Evolutionary conservation across 2,797 vertebrate species (phyloP), one percentile per base, ranked within the genome.

Genomic region (Tenualosa thibaudeaui): DNA sequence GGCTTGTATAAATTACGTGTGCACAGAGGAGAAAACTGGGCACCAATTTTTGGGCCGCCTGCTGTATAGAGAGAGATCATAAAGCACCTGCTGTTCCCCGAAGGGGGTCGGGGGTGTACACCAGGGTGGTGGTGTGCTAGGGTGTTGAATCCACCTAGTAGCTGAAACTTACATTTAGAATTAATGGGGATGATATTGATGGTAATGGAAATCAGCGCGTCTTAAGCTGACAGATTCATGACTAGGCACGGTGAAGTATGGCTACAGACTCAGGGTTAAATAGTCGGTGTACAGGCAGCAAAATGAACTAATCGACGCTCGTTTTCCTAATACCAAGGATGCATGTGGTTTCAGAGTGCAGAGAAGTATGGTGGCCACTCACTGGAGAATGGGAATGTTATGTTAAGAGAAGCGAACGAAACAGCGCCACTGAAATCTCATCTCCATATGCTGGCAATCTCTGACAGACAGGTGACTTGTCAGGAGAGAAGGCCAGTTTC

Each of bases 1-100:
- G 81, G 84, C 83, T 87, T 87, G 85, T 86, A 85, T 71, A 86
- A 87, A 85, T 83, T 65, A 84, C 71, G 78, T 71, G 82, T 71
- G 82, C 83, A 0, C 3, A 87, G 82, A 84, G 84, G 60, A 83
- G 81, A 85, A 82, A 85, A 82, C 86, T 86, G 84, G 86, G 85
- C 78, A 82, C 51, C 62, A 87, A 85, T 84, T 85, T 87, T 85
- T 78, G 84, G 40, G 71, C 40, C 40, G 71, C 71, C 37, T 78
- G 71, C 37, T 46, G 71, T 13, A 78, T 78, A 46, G 37, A 22
- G 71, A 19, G 15, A 2, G 37, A 46, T 6, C 71, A 43, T 78
- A 78, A 78, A 78, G 40, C 71, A 78, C 40, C 40, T 40, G 22
- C 71, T 75, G 68, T 75, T 40, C 26, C 40, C 65, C 17, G 6